Evolutionary conservation across 2,797 vertebrate species (phyloP).

Genomic region (Sebastes melanostomus): DNA sequence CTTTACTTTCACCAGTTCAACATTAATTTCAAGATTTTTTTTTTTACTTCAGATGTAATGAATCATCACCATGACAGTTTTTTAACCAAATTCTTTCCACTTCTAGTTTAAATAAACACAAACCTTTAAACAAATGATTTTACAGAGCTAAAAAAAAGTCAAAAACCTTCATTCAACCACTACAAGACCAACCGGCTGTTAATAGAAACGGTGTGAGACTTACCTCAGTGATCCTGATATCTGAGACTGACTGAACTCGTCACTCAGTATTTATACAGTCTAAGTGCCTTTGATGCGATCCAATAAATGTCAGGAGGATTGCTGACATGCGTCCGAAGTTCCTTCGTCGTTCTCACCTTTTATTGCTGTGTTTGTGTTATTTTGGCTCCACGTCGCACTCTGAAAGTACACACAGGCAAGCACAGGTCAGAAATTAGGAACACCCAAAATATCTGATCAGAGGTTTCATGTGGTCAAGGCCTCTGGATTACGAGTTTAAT

Average conservation of each 20-base stretch:
- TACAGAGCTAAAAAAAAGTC: background rate
- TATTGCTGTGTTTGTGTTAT: conserved; percentile 61
- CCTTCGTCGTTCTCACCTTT: conserved; percentile 74
- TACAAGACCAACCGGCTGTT: background rate
- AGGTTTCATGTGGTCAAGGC: background rate
- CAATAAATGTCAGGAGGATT: conserved; percentile 49
- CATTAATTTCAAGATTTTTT: background rate
- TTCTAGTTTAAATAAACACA: background rate
- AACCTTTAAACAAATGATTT: background rate
- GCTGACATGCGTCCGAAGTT: conserved; percentile 76
- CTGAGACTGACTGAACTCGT: background rate
- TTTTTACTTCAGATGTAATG: background rate
- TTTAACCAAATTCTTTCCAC: background rate
- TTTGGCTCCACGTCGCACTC: conserved; percentile 71
- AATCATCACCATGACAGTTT: background rate
- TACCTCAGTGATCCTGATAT: conserved; percentile 48
- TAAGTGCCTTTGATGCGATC: conserved; percentile 25
- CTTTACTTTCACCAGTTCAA: background rate
- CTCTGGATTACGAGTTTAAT: background rate
- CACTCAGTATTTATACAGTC: conserved; percentile 64
- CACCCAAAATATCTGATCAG: background rate
- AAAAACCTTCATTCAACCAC: background rate
- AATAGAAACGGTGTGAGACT: background rate
- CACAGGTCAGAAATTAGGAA: background rate
- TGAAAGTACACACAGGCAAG: conserved; percentile 8